Conservation (phyloP, 2,888 invertebrate species). For the Drymonia ruficornis region DNA sequence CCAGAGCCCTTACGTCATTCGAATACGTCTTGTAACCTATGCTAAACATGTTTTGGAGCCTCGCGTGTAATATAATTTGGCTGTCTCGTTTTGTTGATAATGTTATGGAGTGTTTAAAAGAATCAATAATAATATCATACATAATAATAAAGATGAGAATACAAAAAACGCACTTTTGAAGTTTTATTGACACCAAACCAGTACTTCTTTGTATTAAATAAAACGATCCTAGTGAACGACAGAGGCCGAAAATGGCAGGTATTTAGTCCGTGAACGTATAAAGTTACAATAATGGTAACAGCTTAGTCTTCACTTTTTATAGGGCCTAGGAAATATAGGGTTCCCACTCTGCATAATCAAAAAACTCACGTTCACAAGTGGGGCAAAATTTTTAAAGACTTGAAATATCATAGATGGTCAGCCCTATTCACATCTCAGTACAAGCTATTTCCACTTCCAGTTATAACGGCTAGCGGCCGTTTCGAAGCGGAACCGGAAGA, state of each 20-base stretch:
- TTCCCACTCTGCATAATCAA: no score
- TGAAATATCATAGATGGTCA: not conserved
- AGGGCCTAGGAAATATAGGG: no score
- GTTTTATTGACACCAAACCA: conserved; percentile 28
- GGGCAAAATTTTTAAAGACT: no score
- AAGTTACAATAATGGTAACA: no score
- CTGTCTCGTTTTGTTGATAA: conserved; percentile 71
- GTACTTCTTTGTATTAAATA: not conserved
- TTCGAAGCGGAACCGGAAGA: conserved; percentile 90
- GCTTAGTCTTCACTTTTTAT: no score
- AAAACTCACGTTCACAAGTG: no score
- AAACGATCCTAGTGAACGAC: no score
- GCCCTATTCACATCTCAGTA: not conserved
- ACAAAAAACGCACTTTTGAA: conserved; percentile 61
- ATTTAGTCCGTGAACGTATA: no score
- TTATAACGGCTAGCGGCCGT: conserved; percentile 73
- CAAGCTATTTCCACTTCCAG: conserved; percentile 45
- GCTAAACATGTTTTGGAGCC: conserved; percentile 1
- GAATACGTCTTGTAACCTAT: conserved; percentile 3
- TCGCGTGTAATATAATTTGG: conserved; percentile 57
- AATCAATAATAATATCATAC: conserved; percentile 52
- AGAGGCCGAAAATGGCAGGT: no score
- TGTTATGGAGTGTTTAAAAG: conserved; percentile 75
- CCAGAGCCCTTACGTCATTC: conserved; percentile 11
- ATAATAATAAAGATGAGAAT: conserved; percentile 69